phyloP scores from a whole-genome alignment of 2,113 vertebrate genomes.

The Meleagris gallopavo region DNA sequence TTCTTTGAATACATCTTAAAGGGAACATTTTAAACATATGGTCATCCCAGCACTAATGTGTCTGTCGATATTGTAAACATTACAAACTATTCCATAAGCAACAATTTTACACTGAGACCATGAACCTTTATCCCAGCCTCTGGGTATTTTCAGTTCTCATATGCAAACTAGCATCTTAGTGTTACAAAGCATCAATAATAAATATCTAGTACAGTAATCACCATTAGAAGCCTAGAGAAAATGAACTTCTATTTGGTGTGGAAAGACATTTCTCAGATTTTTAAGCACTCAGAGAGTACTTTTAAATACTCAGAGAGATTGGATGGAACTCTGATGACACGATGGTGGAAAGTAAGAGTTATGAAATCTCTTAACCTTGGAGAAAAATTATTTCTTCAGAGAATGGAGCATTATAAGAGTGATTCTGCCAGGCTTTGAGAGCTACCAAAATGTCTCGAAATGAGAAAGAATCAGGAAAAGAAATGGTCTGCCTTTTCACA shows the following conservation, averaged over 20 bases:
- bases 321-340: not conserved
- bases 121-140: not conserved
- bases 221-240: not conserved
- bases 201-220: not conserved
- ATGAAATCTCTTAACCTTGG: not conserved
- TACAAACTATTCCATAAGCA: not conserved
- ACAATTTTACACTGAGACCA: not conserved
- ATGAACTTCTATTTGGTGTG: not conserved
- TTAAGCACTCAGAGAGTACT: not conserved
- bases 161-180: not conserved
- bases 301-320: not conserved
- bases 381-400: not conserved
- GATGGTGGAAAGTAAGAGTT: not conserved
- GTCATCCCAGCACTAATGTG: not conserved
- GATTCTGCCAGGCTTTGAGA: not conserved
- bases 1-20: not conserved
- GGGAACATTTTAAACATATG: not conserved
- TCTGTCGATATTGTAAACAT: not conserved
- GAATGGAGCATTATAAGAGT: not conserved
- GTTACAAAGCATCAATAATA: not conserved
- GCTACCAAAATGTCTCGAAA: not conserved
- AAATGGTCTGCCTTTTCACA: not conserved
- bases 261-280: not conserved
- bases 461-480: constrained; percentile 16
- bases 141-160: not conserved